phyloP scores from a whole-genome alignment of 1,140 invertebrate genomes.

The Papilio machaon region DNA sequence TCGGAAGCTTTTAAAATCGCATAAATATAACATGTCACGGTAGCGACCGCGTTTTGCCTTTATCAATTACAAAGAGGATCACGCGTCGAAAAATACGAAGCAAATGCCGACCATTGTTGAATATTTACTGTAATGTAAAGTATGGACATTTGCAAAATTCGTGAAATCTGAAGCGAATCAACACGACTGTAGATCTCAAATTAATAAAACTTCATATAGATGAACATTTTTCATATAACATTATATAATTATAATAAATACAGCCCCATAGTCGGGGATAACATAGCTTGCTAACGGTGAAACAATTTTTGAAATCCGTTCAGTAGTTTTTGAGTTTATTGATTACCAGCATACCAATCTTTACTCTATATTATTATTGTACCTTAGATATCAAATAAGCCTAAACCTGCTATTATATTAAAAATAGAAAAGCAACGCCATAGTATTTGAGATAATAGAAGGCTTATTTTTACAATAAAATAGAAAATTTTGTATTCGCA shows the following conservation, averaged over 20 bases:
- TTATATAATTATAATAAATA: background rate
- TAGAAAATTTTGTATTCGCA: background rate
- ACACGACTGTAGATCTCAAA: no score
- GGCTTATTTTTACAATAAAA: background rate
- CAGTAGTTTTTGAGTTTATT: no score
- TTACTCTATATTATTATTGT: no score
- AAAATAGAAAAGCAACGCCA: background rate
- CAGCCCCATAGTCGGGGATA: no score
- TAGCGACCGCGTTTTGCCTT: constrained; percentile 63
- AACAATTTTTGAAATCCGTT: background rate
- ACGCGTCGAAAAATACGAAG: constrained; percentile 64
- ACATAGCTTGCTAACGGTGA: no score
- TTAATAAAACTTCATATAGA: no score
- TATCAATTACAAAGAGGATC: constrained; percentile 73
- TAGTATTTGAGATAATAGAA: background rate
- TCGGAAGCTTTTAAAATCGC: constrained; percentile 76
- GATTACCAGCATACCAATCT: background rate
- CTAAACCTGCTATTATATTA: no score
- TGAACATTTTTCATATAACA: background rate
- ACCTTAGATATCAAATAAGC: no score
- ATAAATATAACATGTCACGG: constrained; percentile 75
- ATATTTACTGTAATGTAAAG: constrained; percentile 57
- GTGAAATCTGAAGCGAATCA: background rate
- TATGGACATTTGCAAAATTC: background rate
- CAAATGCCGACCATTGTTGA: constrained; percentile 55